Conservation (phyloP, 1,140 invertebrate genomes). For the Solenopsis invicta region DNA sequence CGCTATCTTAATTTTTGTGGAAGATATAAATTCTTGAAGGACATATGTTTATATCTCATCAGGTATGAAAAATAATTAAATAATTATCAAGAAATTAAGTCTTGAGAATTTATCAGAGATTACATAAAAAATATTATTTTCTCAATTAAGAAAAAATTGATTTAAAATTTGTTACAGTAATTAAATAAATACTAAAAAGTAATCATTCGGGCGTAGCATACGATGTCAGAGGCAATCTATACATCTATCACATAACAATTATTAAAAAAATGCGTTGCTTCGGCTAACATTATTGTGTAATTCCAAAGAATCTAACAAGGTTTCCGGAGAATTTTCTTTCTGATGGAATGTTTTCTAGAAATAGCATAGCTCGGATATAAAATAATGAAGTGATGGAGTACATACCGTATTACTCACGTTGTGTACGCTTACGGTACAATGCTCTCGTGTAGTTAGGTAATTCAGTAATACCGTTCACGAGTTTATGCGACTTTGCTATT, state of each 20-base stretch:
- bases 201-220: too few species aligned
- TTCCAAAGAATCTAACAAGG: conserved; percentile 47
- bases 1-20: too few species aligned
- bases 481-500: conserved; percentile 57
- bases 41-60: too few species aligned
- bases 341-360: conserved; percentile 50
- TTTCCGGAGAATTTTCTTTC: conserved; percentile 56
- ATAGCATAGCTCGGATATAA: conserved; percentile 43
- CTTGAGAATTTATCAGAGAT: conserved; percentile 19
- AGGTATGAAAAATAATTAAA: too few species aligned
- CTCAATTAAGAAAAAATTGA: background rate
- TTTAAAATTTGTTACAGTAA: background rate
- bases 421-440: conserved; percentile 19
- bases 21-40: too few species aligned
- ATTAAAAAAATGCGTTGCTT: conserved; percentile 33
- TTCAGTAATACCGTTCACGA: conserved; percentile 46
- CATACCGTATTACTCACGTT: conserved; percentile 17
- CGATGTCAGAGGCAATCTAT: background rate
- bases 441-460: conserved; percentile 42
- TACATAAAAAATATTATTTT: background rate
- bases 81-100: conserved; percentile 27
- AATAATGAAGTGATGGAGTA: conserved; percentile 58
- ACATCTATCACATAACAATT: conserved; percentile 29
- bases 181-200: conserved; percentile 26
- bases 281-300: conserved; percentile 1